phyloP scores from a whole-genome alignment of 2,888 invertebrate species.

The Leucophenga montana region DNA sequence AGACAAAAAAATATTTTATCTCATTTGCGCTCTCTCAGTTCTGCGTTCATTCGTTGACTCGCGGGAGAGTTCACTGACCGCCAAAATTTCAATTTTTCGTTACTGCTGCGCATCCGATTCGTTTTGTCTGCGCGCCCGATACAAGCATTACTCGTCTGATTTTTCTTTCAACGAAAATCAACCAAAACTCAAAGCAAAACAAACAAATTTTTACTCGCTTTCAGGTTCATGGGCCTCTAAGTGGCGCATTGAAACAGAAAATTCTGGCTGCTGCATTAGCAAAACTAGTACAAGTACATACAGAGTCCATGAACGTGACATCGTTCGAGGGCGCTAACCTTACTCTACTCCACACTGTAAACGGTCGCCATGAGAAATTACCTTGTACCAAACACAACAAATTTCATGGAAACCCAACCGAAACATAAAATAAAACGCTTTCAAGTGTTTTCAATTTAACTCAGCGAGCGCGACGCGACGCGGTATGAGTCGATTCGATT shows the following conservation, averaged over 20 bases:
- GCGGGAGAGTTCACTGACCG: conserved; percentile 14
- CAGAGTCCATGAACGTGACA: conserved; percentile 64
- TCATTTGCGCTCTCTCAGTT: neutral
- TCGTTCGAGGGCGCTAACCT: conserved; percentile 51
- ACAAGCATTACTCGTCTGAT: conserved; percentile 61
- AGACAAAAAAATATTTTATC: neutral
- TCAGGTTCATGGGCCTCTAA: conserved; percentile 3
- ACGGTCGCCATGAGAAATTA: conserved; percentile 17
- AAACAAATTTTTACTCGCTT: neutral
- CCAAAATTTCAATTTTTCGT: conserved; percentile 21
- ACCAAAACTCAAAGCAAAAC: neutral
- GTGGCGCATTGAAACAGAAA: conserved; percentile 15
- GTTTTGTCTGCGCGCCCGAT: conserved; percentile 59
- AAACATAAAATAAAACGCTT: conserved; percentile 1
- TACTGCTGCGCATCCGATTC: neutral
- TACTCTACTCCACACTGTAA: neutral
- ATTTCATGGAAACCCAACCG: conserved; percentile 11
- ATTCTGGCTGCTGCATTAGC: no score
- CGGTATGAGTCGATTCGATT: neutral
- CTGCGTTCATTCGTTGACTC: neutral
- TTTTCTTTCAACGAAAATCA: conserved; percentile 60
- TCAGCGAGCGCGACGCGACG: neutral
- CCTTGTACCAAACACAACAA: conserved; percentile 52
- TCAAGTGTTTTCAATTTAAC: conserved; percentile 4
- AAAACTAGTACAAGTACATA: conserved; percentile 32